Base-by-base conservation (phyloP, 1,140 invertebrate genomes). In the Drosophila elegans region DNA sequence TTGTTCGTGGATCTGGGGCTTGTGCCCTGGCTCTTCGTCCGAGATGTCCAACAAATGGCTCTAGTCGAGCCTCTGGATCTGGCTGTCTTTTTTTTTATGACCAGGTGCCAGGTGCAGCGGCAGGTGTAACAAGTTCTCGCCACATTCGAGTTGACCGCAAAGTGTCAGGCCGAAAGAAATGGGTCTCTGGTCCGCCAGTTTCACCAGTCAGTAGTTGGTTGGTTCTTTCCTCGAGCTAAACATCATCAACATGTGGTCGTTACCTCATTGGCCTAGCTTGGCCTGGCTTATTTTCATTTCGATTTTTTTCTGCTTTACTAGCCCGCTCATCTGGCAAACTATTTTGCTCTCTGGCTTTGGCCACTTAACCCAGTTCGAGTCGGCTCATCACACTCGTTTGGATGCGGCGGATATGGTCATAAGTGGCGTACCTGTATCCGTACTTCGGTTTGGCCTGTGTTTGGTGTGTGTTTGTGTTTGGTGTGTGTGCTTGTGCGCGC, bases 41-140 rank as follows among this genome's bases (percentile, higher is more conserved):
- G 59, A 62, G 81, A 78, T 68, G 29, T 71, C 69, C 72, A 68
- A 55, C 69, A 88, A 82, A 82, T 88, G 54, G 78, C 41, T 74
- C 29, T 41, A 32, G 36, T 10, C 16, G 12, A 21, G 63, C 13
- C 29, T 66, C 46, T 66, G 64, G 64, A 53, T 38, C 9, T 63
- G 16, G 27, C 53, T 57, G 10, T 52, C 1, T 1, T 16, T 10
- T 52, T 16, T 10, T 52, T 21, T 13, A 21, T 36, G 12, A 21
- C 44, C 25, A 66, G 42, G 39, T 45, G 36, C 55, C 56, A 45
- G 63, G 25, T 57, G 34, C 69, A 64, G 57, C 64, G 39, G 80
- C 84, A 89, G 84, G 84, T 89, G 84, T 89, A 89, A 89, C 84
- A 89, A 89, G 84, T 89, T 89, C 84, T 89, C 45, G 80, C 77